Evolutionary conservation across 2,888 invertebrate species (phyloP), one percentile per base, ranked within the genome.

Genomic region (Oxyteleia sp.): DNA sequence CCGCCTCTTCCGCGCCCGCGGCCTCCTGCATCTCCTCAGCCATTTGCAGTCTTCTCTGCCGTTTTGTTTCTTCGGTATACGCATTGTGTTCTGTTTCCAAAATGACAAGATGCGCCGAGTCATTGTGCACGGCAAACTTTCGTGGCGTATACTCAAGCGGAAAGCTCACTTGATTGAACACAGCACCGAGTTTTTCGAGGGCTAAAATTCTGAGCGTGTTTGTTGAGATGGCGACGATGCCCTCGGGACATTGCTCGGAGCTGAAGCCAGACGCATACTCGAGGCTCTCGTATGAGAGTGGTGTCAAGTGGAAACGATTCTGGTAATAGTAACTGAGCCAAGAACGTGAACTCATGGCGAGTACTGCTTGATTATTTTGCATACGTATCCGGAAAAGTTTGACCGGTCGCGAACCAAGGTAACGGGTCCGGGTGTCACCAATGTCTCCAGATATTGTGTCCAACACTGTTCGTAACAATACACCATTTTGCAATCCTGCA

Each of bases 281-380:
- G 74, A 99, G 94, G 72, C 98, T 97, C 93, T 99, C 99, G 91
- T 99, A 99, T 0, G 99, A 99, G 0, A 99, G 94, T 0, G 99
- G 99, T 0, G 99, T 99, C 53, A 99, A 94, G 93, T 99, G 99
- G 90, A 98, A 98, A 64, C 98, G 95, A 94, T 98, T 99, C 93
- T 99, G 99, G 93, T 99, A 99, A 90, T 98, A 98, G 92, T 99
- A 99, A 90, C 99, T 98, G 20, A 99, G 94, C 99, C 99, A 99
- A 0, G 99, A 98, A 86, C 99, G 95, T 87, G 98, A 99, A 0
- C 99, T 99, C 95, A 99, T 98, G 0, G 99, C 99, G 32, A 99
- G 94, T 0, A 99, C 99, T 0, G 99, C 98, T 93, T 99, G 99
- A 8, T 97, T 96, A 11, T 98, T 98, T 91, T 99, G 99, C 95